phyloP scores from a whole-genome alignment of 2,797 vertebrate genomes.

The Hydrocynus forskahlii region DNA sequence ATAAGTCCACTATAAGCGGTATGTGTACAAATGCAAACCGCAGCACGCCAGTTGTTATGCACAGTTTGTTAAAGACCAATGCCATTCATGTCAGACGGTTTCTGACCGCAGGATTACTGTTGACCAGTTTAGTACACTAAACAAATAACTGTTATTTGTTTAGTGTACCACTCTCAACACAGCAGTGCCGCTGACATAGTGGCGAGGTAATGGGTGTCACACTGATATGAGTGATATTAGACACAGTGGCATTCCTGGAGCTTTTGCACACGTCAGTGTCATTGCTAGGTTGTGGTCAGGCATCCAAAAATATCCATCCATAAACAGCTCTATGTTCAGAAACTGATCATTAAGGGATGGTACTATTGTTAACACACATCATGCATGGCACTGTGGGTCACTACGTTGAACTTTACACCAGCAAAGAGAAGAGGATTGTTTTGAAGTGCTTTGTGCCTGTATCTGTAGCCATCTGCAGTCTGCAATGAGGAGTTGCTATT shows the following conservation, averaged over 20 bases:
- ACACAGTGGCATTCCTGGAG: not conserved
- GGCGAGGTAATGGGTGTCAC: not conserved
- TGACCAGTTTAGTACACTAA: too few species aligned
- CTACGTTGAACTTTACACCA: not conserved
- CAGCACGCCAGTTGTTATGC: too few species aligned
- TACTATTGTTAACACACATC: not conserved
- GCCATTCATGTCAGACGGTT: not conserved
- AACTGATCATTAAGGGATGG: not conserved
- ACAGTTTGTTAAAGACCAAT: not conserved
- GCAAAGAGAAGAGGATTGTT: too few species aligned
- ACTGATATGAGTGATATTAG: not conserved
- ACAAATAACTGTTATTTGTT: not conserved
- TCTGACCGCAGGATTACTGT: not conserved
- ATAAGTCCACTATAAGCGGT: not conserved
- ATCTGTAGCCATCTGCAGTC: not conserved
- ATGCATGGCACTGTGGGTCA: not conserved
- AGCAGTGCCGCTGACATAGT: not conserved
- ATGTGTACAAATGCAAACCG: not conserved
- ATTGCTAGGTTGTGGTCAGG: not conserved
- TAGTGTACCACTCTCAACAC: not conserved
- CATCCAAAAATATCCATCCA: not conserved
- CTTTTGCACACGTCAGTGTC: not conserved
- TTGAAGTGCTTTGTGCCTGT: not conserved
- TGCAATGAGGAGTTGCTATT: not conserved
- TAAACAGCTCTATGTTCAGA: not conserved